Conservation (phyloP, 1,140 invertebrate species). For the Brachionus manjavacas region DNA sequence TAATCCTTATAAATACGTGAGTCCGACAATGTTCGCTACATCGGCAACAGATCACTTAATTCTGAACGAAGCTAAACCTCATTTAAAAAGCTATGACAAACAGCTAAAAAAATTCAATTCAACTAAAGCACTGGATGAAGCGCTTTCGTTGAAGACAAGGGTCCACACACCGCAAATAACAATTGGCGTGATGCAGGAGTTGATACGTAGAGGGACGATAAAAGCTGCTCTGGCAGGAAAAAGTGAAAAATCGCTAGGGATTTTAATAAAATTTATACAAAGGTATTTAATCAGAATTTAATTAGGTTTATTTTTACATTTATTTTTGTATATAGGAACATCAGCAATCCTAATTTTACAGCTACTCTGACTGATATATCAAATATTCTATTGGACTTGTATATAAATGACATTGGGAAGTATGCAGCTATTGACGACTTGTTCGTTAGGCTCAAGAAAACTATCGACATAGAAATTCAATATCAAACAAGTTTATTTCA, state of each 20-base stretch:
- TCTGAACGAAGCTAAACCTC: slow-evolving; percentile 47
- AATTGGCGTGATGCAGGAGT: slow-evolving; percentile 74
- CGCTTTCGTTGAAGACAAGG: slow-evolving; percentile 49
- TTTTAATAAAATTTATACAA: slow-evolving; percentile 69
- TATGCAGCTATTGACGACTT: slow-evolving; percentile 61
- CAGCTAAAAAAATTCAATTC: slow-evolving; percentile 75
- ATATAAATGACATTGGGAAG: slow-evolving; percentile 49
- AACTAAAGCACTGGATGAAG: slow-evolving; percentile 71
- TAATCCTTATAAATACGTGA: slow-evolving; percentile 36
- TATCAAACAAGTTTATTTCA: slow-evolving; percentile 56
- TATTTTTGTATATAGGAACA: slow-evolving; percentile 57
- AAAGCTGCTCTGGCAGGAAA: slow-evolving; percentile 66
- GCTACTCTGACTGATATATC: slow-evolving; percentile 68
- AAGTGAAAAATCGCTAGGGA: slow-evolving; percentile 64
- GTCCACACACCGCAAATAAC: slow-evolving; percentile 70
- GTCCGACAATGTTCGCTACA: neutral
- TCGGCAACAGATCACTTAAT: slow-evolving; percentile 48
- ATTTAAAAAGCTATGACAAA: slow-evolving; percentile 62
- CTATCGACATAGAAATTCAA: slow-evolving; percentile 66
- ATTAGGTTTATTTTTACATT: neutral
- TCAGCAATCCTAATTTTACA: slow-evolving; percentile 70
- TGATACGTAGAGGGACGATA: slow-evolving; percentile 57
- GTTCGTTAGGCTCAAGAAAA: slow-evolving; percentile 62
- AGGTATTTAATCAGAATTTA: slow-evolving; percentile 46
- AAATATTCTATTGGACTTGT: slow-evolving; percentile 66